Evolutionary conservation across 2,113 vertebrate genomes (phyloP).

Genomic region (Cairina moschata): DNA sequence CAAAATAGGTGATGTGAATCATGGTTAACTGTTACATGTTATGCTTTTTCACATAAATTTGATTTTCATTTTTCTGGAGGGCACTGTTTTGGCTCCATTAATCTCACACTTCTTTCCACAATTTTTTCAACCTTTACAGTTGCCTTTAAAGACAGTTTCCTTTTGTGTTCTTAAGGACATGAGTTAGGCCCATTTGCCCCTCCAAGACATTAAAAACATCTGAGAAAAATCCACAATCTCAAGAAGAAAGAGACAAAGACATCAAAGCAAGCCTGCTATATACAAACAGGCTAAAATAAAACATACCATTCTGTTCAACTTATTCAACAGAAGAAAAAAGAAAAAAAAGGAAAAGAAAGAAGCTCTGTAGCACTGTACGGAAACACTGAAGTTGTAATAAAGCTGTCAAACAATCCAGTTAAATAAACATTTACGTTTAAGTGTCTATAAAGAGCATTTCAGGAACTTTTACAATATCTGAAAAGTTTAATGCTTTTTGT

Average conservation of each 20-base stretch:
- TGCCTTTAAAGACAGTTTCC: background rate
- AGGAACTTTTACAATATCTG: background rate
- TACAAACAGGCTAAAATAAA: background rate
- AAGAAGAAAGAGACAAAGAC: background rate
- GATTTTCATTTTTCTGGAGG: background rate
- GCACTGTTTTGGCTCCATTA: background rate
- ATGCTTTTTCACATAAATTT: background rate
- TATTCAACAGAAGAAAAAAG: background rate
- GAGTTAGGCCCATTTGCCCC: background rate
- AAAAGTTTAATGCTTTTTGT: background rate
- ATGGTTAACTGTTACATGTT: background rate
- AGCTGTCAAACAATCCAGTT: background rate
- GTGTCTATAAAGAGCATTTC: background rate
- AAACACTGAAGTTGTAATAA: background rate
- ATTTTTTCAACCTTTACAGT: background rate
- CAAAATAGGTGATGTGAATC: too few species aligned
- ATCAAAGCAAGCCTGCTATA: background rate
- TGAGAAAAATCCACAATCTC: background rate
- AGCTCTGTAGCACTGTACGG: background rate
- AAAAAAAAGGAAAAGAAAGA: background rate
- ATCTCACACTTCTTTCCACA: background rate
- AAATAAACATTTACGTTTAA: background rate
- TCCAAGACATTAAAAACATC: background rate
- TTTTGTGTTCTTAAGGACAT: background rate
- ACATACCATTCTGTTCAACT: background rate